phyloP scores from a whole-genome alignment of 2,888 invertebrate species.

The Tenthredo notha region DNA sequence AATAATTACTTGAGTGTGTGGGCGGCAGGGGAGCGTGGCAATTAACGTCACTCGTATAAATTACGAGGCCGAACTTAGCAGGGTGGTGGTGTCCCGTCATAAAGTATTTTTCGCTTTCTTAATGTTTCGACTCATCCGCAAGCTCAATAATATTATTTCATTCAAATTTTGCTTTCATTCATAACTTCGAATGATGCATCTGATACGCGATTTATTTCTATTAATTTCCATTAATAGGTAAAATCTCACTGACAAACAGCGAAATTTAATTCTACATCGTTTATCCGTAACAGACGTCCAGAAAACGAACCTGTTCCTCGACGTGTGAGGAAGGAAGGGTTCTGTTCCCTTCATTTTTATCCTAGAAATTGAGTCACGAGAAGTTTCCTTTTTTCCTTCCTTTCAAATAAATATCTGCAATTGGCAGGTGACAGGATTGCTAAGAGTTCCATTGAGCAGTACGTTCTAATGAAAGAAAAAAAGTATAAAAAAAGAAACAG shows the following conservation, averaged over 20 bases:
- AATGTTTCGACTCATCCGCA: conserved; percentile 39
- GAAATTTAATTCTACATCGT: neutral
- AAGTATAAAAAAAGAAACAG: conserved; percentile 52
- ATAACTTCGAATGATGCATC: conserved; percentile 10
- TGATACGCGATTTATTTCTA: neutral
- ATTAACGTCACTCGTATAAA: conserved; percentile 50
- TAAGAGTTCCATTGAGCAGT: conserved; percentile 20
- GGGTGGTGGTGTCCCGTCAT: conserved; percentile 10
- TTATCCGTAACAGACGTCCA: neutral
- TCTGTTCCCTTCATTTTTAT: neutral
- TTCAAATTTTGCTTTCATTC: conserved; percentile 21
- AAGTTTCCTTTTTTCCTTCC: neutral
- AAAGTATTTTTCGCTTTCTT: conserved; percentile 44
- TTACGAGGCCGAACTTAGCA: conserved; percentile 44
- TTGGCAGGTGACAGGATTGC: conserved; percentile 6
- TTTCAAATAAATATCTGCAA: conserved; percentile 19
- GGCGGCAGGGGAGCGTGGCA: conserved; percentile 32
- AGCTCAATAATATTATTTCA: conserved; percentile 1
- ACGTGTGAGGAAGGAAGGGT: neutral
- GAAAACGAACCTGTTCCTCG: neutral
- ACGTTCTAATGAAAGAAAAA: conserved; percentile 45
- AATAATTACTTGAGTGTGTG: conserved; percentile 49
- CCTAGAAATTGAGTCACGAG: conserved; percentile 15
- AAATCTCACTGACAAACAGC: neutral
- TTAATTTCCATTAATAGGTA: neutral